Evolutionary conservation across 2,113 vertebrate species (phyloP).

Genomic region (Melozone crissalis): DNA sequence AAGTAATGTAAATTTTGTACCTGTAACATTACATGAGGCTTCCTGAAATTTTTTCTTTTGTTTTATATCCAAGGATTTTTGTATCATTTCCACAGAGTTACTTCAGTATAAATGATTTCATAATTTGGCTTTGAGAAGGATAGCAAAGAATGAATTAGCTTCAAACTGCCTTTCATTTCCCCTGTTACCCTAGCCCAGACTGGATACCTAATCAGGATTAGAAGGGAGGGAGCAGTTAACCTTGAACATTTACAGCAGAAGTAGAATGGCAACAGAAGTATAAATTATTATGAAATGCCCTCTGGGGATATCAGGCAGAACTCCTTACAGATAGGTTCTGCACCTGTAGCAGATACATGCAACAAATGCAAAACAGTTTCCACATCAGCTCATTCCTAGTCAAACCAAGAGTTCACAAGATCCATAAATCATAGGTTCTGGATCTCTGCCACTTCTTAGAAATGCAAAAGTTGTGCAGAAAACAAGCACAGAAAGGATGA

Average conservation of each 20-base stretch:
- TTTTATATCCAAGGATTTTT: background rate
- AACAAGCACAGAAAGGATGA: background rate
- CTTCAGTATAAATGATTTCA: background rate
- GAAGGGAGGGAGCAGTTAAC: background rate
- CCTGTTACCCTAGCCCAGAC: background rate
- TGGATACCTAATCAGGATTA: background rate
- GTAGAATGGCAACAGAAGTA: background rate
- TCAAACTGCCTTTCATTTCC: background rate
- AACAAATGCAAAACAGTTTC: slow-evolving; percentile 15
- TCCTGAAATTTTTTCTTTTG: background rate
- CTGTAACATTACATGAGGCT: background rate
- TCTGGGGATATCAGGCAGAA: background rate
- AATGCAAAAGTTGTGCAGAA: background rate
- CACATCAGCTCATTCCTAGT: background rate
- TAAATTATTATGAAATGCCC: slow-evolving; percentile 45
- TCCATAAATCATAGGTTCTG: background rate
- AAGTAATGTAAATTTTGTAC: background rate
- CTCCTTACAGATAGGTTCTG: background rate
- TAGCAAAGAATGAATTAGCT: background rate
- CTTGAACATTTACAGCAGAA: slow-evolving; percentile 36
- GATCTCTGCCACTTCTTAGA: background rate
- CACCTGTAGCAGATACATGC: slow-evolving; percentile 16
- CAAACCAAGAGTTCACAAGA: background rate
- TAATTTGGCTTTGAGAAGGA: background rate
- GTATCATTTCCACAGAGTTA: background rate